These are phyloP conservation scores for Corythornis vintsioides DNA, from an alignment of 2,113 vertebrate species.

Conservation along the genomic window DNA sequence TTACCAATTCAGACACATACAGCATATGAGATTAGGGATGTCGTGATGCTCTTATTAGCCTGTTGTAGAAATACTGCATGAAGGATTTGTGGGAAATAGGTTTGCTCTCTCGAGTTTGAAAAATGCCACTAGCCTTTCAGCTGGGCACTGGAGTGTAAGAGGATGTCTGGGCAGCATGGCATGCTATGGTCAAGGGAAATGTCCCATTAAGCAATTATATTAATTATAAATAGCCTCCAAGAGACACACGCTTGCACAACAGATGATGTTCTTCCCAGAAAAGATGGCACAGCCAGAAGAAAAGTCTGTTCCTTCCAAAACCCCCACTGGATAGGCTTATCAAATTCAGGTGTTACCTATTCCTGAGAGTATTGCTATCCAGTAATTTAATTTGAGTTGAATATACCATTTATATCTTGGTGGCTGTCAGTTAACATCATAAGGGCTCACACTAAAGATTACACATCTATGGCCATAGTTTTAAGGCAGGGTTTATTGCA, in stretches of 20 bases:
- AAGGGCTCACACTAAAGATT: not conserved
- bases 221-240: conserved; percentile 23
- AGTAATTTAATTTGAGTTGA: not conserved
- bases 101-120: not conserved
- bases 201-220: not conserved
- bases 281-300: not conserved
- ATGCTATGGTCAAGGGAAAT: not conserved
- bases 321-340: not conserved
- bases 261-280: not conserved
- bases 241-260: not conserved
- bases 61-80: not conserved
- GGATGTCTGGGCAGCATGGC: not conserved
- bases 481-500: not conserved
- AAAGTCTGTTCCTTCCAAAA: not conserved
- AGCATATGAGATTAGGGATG: not conserved
- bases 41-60: not conserved
- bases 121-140: not conserved
- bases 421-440: not conserved
- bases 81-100: not conserved
- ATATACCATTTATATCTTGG: not conserved
- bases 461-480: not conserved
- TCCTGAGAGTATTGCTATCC: not conserved
- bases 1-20: not conserved
- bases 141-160: not conserved
- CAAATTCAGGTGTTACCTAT: not conserved